phyloP scores from a whole-genome alignment of 2,113 vertebrate species.

The Notechis scutatus region DNA sequence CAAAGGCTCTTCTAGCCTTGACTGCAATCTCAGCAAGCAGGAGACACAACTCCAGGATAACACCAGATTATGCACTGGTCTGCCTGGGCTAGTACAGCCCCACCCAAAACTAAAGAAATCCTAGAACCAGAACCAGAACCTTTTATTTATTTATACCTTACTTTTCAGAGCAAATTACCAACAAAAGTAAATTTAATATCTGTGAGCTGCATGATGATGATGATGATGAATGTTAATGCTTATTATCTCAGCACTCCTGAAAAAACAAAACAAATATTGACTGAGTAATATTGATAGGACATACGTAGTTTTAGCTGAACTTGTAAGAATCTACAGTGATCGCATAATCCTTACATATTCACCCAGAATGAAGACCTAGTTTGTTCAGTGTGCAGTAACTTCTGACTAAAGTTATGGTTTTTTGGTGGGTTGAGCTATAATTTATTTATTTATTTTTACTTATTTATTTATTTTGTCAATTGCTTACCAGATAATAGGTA shows the following conservation, averaged over 20 bases:
- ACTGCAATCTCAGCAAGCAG: not conserved
- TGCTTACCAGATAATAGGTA: too few species aligned
- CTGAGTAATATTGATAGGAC: not conserved
- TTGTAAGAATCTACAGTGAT: not conserved
- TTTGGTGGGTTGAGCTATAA: too few species aligned
- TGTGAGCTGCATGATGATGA: constrained; percentile 12
- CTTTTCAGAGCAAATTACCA: constrained; percentile 20
- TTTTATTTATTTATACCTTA: constrained; percentile 16
- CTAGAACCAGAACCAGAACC: not conserved
- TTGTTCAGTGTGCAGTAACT: too few species aligned
- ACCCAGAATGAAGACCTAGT: not conserved
- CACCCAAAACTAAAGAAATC: not conserved
- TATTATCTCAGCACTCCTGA: not conserved
- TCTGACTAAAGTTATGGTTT: not conserved
- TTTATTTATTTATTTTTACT: too few species aligned
- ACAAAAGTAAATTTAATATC: constrained; percentile 15
- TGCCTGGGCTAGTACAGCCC: not conserved
- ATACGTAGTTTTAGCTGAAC: not conserved
- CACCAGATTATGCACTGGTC: not conserved
- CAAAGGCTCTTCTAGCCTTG: not conserved
- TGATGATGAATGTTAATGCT: not conserved
- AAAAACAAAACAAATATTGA: not conserved
- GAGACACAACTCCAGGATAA: not conserved
- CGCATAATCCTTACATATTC: not conserved
- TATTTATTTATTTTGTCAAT: too few species aligned